Percentiles rank a stretch among this genome's conserved stretches.
These are phyloP conservation scores for Drosophila fungiperda DNA, from an alignment of 2,888 invertebrate genomes.

Conservation along the genomic window DNA sequence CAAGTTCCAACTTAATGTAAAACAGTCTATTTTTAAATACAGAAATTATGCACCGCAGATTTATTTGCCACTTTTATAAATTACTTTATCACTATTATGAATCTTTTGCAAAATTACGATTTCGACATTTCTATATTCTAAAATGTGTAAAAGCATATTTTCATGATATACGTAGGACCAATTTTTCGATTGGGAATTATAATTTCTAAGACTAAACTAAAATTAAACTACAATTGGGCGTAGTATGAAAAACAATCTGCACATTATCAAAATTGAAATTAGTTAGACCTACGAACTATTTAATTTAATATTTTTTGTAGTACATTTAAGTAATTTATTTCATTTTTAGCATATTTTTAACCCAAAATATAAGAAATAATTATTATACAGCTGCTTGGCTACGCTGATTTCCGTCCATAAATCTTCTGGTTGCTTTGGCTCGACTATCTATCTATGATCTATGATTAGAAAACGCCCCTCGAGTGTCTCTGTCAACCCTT, in stretches of 20 bases:
- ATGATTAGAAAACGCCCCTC: constrained; percentile 43
- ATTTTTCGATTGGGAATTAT: no score
- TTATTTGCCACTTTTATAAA: neutral
- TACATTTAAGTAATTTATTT: neutral
- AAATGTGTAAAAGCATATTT: no score
- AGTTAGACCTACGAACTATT: neutral
- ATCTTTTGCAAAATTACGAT: neutral
- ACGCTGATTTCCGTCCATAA: constrained; percentile 18
- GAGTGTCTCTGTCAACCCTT: constrained; percentile 58
- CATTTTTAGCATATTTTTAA: neutral
- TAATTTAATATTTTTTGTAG: no score
- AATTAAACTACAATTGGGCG: neutral
- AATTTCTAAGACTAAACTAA: neutral
- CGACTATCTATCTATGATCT: constrained; percentile 25
- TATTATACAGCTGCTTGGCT: constrained; percentile 18
- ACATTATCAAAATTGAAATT: neutral
- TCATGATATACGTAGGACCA: no score
- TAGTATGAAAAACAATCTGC: neutral
- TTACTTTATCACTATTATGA: no score
- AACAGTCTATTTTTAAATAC: neutral
- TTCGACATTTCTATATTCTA: neutral
- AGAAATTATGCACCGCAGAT: neutral
- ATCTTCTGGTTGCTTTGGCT: constrained; percentile 27
- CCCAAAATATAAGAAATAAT: neutral
- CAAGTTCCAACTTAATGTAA: accelerated